Evolutionary conservation across 35 echinoderm and acorn worm genomes (phyloP).

Genomic region (Holothuria glaberrima): DNA sequence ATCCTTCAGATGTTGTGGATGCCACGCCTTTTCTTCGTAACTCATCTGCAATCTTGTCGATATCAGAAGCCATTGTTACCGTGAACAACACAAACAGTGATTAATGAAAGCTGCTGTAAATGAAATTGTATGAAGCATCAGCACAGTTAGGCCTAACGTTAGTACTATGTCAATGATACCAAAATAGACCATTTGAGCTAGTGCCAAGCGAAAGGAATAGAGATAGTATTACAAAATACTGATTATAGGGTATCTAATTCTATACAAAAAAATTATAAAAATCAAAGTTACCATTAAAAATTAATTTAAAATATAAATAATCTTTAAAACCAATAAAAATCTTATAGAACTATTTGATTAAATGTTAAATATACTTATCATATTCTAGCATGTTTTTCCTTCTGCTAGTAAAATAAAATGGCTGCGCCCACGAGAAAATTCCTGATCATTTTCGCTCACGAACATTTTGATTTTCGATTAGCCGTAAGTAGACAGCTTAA

Average conservation of each 20-base stretch:
- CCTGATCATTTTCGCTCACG: slow-evolving; percentile 80
- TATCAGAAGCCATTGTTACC: slow-evolving; percentile 23
- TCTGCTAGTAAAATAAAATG: neutral
- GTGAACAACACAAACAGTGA: no score
- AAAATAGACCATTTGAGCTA: neutral
- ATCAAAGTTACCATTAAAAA: no score
- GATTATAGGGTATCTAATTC: no score
- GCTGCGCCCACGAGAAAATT: slow-evolving; percentile 64
- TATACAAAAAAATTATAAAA: no score
- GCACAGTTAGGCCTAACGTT: neutral
- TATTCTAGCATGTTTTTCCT: no score
- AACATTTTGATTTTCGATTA: slow-evolving; percentile 85
- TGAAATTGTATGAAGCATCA: neutral
- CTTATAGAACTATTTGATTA: no score
- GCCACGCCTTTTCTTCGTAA: slow-evolving; percentile 7
- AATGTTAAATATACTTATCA: no score
- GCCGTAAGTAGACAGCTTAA: slow-evolving; percentile 56
- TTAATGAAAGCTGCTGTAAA: neutral
- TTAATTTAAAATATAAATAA: no score
- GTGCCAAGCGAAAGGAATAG: neutral
- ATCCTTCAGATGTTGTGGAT: neutral
- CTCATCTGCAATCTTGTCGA: slow-evolving; percentile 36
- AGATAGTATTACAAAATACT: no score
- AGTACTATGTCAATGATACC: neutral
- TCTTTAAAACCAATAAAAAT: no score